Evolutionary conservation across 2,113 vertebrate species (phyloP).

Genomic region (Archilochus colubris): DNA sequence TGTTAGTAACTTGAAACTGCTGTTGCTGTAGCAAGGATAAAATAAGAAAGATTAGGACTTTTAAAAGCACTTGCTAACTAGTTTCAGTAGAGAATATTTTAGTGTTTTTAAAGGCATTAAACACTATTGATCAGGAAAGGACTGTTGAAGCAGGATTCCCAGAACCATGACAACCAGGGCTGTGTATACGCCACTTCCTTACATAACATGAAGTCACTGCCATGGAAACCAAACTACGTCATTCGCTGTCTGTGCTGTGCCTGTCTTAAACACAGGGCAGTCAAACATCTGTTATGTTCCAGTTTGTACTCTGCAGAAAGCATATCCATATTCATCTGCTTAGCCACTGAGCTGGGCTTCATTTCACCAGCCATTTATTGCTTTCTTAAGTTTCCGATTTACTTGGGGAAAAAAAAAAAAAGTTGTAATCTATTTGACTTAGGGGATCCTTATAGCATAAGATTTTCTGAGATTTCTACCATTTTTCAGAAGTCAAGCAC

Average conservation of each 20-base stretch:
- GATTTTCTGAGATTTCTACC: neutral
- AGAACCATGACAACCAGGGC: constrained; percentile 47
- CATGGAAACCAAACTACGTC: constrained; percentile 57
- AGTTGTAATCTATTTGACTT: neutral
- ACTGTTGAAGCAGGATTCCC: neutral
- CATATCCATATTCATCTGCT: neutral
- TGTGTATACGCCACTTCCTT: constrained; percentile 41
- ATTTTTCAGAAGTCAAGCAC: neutral
- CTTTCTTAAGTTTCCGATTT: neutral
- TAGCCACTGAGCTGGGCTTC: neutral
- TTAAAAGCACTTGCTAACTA: neutral
- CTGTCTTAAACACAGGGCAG: neutral
- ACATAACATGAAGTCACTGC: constrained; percentile 44
- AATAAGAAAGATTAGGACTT: neutral
- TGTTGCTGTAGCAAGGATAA: neutral
- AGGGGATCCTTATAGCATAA: neutral
- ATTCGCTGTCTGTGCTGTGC: neutral
- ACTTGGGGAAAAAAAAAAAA: neutral
- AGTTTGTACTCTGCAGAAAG: neutral
- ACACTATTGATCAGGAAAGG: neutral
- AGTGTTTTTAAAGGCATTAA: neutral
- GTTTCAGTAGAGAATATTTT: neutral
- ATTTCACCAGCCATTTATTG: neutral
- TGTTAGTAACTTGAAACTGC: neutral
- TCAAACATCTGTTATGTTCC: neutral